A percentile compares a stretch with the other conserved stretches of the same genome.
Conservation (phyloP, 2,888 invertebrate species). For the Thymelicus acteon region DNA sequence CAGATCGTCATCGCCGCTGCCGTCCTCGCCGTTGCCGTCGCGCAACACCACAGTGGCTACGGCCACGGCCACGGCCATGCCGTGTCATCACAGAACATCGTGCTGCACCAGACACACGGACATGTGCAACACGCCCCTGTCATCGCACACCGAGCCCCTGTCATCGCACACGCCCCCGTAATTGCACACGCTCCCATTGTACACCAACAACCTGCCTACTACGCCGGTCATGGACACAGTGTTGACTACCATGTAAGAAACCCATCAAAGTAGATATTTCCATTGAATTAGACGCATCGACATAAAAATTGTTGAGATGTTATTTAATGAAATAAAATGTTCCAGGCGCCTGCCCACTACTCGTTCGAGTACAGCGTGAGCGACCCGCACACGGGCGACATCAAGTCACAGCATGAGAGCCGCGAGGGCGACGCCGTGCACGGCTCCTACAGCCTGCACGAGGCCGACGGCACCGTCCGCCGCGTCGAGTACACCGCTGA, state of each 20-base stretch:
- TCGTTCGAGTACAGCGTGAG: conserved; percentile 74
- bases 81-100: conserved; percentile 57
- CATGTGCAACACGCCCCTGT: conserved; percentile 62
- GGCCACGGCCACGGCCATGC: conserved; percentile 52
- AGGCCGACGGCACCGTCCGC: conserved; percentile 85
- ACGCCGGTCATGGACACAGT: conserved; percentile 28
- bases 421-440: conserved; percentile 86
- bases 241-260: conserved; percentile 24
- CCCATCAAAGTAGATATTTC: background rate
- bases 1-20: conserved; percentile 19
- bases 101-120: conserved; percentile 57
- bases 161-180: background rate
- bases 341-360: conserved; percentile 67
- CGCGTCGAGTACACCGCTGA: conserved; percentile 86
- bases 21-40: conserved; percentile 17
- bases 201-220: conserved; percentile 68
- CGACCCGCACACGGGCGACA: conserved; percentile 74
- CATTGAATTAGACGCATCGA: no score
- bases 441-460: conserved; percentile 87
- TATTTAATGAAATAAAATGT: background rate
- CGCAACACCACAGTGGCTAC: conserved; percentile 28
- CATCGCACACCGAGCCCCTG: conserved; percentile 49
- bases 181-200: conserved; percentile 17
- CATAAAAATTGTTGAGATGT: no score
- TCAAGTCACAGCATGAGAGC: conserved; percentile 85